Conservation (phyloP, 2,797 vertebrate genomes). For the Poliocrania exsul region DNA sequence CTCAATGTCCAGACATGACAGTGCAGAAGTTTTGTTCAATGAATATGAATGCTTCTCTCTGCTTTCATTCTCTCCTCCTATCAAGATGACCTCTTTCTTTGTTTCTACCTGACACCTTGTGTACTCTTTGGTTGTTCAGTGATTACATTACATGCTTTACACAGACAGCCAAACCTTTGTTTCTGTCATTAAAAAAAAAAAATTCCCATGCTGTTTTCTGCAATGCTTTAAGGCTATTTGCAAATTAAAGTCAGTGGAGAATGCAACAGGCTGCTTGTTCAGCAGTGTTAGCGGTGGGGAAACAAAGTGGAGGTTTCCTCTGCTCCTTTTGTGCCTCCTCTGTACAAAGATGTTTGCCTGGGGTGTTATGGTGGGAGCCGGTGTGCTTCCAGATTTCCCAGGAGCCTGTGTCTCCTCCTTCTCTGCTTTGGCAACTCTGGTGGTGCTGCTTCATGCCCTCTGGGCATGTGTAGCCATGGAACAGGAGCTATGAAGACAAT, state of each 20-base stretch:
- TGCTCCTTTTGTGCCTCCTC: rapidly evolving
- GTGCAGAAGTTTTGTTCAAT: background rate
- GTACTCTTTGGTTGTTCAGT: background rate
- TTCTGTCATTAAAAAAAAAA: background rate
- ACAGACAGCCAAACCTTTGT: background rate
- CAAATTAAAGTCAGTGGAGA: background rate
- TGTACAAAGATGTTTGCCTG: background rate
- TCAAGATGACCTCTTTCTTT: background rate
- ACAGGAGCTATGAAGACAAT: background rate
- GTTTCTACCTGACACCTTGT: background rate
- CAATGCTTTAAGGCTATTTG: background rate
- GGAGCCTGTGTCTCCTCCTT: background rate
- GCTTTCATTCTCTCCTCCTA: background rate
- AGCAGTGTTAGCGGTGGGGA: background rate
- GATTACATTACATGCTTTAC: background rate
- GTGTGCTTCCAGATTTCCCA: background rate
- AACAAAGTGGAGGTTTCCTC: background rate
- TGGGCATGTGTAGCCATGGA: background rate
- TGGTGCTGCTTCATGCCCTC: background rate
- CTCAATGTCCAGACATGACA: background rate
- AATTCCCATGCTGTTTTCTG: background rate
- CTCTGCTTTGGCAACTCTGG: background rate
- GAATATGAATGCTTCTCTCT: background rate
- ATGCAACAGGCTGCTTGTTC: slow-evolving; percentile 30
- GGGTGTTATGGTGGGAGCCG: background rate